Base-by-base conservation (phyloP, 2,797 vertebrate genomes). In the Petrocephalus schoutedeni region DNA sequence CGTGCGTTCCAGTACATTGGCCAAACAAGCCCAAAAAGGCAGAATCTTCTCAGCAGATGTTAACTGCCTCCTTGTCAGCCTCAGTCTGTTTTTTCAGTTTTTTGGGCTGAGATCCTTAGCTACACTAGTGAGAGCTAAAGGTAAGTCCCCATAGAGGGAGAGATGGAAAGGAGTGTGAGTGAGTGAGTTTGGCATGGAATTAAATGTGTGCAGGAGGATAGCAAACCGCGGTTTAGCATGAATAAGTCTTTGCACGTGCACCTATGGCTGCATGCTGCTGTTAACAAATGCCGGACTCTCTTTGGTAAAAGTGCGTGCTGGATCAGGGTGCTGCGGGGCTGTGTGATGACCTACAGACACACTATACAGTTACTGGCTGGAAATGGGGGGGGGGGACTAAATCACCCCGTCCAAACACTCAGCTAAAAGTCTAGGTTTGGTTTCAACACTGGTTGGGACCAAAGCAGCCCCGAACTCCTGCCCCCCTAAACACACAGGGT, bases 241-340 rank as follows among this genome's bases (percentile, higher is more conserved):
- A 83, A 23, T 83, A 54, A 83, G 45, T 54, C 80, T 83, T 54
- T 54, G 45, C 49, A 83, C 45, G 49, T 83, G 80, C n/a, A 83
- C 41, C 41, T 45, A 45, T 45, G 41, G 3, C 51, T 54, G 45
- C 45, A 83, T 41, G 32, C 49, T 28, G 45, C 80, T 54, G n/a
- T 83, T 49, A 49, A 51, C 80, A 54, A 83, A 21, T 14, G 53
- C 6, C 1, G 36, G n/a, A 83, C 9, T 45, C 49, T 21, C 77
- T 9, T 82, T n/a, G 45, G 80, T 49, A 21, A 83, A 83, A 83
- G 49, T 53, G 8, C 14, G 5, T 14, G 21, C 49, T 53, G 80
- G 16, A 83, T 53, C 12, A 23, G 49, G 77, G 7, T 49, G 45
- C 19, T 53, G 19, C 36, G 0, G 36, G 32, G 14, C 36, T 19